Conservation (phyloP, 2,888 invertebrate genomes). For the Cylindroiulus punctatus region DNA sequence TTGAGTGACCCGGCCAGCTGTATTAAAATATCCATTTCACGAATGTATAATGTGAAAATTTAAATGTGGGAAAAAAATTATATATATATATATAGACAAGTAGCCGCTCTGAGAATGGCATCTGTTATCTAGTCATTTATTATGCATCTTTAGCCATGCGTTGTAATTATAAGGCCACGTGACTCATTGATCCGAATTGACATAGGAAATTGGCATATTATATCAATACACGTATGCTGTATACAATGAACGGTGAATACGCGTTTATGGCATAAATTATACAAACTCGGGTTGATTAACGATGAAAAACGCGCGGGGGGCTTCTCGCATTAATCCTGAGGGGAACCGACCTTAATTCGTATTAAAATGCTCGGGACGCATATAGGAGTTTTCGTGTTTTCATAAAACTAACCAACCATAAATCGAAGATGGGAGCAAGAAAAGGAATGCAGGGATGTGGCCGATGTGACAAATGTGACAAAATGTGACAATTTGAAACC, state of each 20-base stretch:
- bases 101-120: not conserved
- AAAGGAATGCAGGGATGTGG: too few species aligned
- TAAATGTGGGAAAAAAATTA: not conserved
- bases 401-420: too few species aligned
- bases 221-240: not conserved
- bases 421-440: too few species aligned
- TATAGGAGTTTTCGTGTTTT: too few species aligned
- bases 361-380: too few species aligned
- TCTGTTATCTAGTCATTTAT: constrained; percentile 13
- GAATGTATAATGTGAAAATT: constrained; percentile 8
- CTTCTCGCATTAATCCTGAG: too few species aligned
- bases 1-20: constrained; percentile 33
- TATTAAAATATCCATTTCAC: constrained; percentile 1
- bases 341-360: too few species aligned
- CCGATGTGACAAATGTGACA: too few species aligned
- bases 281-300: not conserved
- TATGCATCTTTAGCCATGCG: not conserved
- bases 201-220: constrained; percentile 2
- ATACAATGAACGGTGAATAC: not conserved
- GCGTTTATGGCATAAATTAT: not conserved
- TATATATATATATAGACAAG: too few species aligned
- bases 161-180: constrained; percentile 9
- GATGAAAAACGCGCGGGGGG: too few species aligned
- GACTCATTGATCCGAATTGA: not conserved
- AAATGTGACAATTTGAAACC: too few species aligned